A percentile compares a stretch with the other conserved stretches of the same genome.
These are phyloP conservation scores for Limnothrissa miodon DNA, from an alignment of 2,113 vertebrate genomes.

Conservation along the genomic window DNA sequence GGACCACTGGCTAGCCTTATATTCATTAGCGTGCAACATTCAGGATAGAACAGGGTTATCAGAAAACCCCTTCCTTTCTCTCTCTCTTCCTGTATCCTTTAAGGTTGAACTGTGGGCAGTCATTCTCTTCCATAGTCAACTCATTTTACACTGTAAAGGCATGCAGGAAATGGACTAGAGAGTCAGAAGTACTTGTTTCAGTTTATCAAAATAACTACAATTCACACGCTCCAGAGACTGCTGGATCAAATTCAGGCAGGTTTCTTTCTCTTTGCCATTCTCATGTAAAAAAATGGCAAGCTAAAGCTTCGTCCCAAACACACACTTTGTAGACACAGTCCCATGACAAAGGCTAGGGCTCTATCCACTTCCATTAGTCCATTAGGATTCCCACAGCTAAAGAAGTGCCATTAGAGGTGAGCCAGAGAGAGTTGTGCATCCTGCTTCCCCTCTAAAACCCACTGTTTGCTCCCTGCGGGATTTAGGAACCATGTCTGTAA, in stretches of 20 bases:
- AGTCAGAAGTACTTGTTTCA: neutral
- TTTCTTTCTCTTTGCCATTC: neutral
- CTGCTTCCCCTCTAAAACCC: neutral
- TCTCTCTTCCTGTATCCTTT: neutral
- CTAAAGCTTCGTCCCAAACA: neutral
- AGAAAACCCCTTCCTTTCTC: neutral
- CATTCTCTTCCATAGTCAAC: neutral
- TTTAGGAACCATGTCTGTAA: neutral
- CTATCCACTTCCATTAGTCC: neutral
- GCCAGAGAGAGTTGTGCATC: neutral
- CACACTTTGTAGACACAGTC: neutral
- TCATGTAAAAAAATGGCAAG: slow-evolving; percentile 4
- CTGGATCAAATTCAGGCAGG: neutral
- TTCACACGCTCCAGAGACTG: neutral
- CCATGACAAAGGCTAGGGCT: neutral
- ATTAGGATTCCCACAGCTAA: slow-evolving; percentile 20
- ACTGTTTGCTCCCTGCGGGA: neutral
- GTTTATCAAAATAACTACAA: neutral
- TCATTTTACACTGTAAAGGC: neutral
- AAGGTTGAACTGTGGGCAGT: neutral
- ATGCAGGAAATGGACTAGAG: neutral
- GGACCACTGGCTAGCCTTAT: neutral
- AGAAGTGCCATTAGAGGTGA: slow-evolving; percentile 13
- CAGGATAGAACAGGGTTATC: slow-evolving; percentile 7
- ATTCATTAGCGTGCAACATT: neutral